phyloP scores from a whole-genome alignment of 2,797 vertebrate species.

The Channallabes apus region DNA sequence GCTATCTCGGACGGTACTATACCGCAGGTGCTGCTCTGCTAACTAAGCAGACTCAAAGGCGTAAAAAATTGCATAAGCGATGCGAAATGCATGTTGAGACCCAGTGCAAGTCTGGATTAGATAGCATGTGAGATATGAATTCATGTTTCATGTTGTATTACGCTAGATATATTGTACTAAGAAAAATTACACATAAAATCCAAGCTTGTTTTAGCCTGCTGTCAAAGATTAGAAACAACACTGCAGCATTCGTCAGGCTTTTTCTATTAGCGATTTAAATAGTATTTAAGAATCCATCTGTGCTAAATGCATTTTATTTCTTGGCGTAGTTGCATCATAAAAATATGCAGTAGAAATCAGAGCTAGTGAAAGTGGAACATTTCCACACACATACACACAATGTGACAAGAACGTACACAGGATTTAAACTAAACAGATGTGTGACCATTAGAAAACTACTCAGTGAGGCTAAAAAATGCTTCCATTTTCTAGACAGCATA shows the following conservation, averaged over 20 bases:
- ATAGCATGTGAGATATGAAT: background rate
- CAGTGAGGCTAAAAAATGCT: too few relatives aligned
- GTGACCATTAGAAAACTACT: too few relatives aligned
- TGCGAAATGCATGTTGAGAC: slow-evolving; percentile 32
- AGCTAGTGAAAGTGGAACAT: too few relatives aligned
- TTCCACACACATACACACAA: too few relatives aligned
- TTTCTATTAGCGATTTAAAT: background rate
- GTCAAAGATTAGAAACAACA: background rate
- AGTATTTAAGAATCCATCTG: too few relatives aligned
- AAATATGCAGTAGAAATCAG: too few relatives aligned
- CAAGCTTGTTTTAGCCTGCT: background rate
- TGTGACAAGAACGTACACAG: too few relatives aligned
- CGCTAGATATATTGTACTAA: background rate
- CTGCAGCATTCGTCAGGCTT: background rate
- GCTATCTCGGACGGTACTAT: background rate
- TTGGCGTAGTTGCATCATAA: too few relatives aligned
- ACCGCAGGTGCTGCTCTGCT: background rate
- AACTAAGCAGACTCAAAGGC: background rate
- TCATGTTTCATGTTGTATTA: background rate
- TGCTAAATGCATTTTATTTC: too few relatives aligned
- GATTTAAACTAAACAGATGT: too few relatives aligned
- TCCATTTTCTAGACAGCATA: too few relatives aligned
- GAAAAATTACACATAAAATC: background rate
- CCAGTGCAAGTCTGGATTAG: background rate
- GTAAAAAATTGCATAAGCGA: slow-evolving; percentile 42